Base-by-base conservation (phyloP, 2,113 vertebrate genomes). In the Rutilus rutilus region DNA sequence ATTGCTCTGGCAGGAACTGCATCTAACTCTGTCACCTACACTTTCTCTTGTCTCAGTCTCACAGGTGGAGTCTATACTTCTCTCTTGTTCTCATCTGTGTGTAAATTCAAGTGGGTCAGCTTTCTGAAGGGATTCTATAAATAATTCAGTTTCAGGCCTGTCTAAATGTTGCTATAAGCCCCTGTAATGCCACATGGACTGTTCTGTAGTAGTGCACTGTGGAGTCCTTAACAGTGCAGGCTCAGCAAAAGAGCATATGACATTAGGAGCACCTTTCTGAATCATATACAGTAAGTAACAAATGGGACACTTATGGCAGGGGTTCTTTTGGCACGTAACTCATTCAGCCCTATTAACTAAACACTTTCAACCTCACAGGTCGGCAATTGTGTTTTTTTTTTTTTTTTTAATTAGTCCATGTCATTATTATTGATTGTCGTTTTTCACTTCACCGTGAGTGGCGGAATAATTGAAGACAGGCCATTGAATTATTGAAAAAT, bases 21-120 rank as follows among this genome's bases (percentile, higher is more conserved):
- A n/a, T n/a, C 47, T 36, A 45, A 39, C 39, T 62, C 39, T 80
- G 57, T 80, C 78, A 80, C 59, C 45, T 33, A 33, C 73, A 39
- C 42, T 23, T 45, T 23, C 21, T 78, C 19, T 62, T 64, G 27
- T 11, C 50, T 54, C 27, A 77, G 27, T 50, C 25, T 74, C 42
- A 17, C 14, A 47, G 21, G 39, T 36, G 21, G 67, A 71, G 33
- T 50, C 71, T 75, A 42, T 14, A 15, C 71, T 75, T 75, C 71
- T 75, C 5, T 50, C 39, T 25, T 75, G n/a, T 75, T 47, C 12
- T 75, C 14, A 14, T 11, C 23, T 15, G 8, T 77, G 15, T 54
- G 47, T 54, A 17, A 77, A 54, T 52, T 77, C 25, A 33, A 54
- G 47, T 50, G 27, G 50, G 50, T 77, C 8, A 52, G 25, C 25